Conservation (phyloP, 2,797 vertebrate genomes). For the Hafferia zeledoni region DNA sequence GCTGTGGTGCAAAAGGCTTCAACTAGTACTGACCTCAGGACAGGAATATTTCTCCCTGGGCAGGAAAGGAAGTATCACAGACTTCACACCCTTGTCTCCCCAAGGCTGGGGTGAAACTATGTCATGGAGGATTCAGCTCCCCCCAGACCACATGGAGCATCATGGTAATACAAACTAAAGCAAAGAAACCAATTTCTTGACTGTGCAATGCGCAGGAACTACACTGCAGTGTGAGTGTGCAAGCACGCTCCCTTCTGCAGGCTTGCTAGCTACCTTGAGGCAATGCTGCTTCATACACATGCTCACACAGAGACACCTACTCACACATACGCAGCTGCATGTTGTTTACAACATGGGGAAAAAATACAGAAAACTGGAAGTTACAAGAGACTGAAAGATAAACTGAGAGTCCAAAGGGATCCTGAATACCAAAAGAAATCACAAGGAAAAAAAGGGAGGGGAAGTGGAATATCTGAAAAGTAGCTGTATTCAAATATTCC, state of each 20-base stretch:
- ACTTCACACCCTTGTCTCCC: not conserved
- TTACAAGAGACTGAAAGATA: not conserved
- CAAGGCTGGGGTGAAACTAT: not conserved
- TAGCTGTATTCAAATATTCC: not conserved
- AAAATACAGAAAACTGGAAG: not conserved
- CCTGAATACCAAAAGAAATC: not conserved
- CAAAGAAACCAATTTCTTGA: not conserved
- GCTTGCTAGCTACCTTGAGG: not conserved
- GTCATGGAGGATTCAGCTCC: not conserved
- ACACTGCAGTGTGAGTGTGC: not conserved
- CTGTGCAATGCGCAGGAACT: not conserved
- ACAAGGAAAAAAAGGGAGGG: accelerated
- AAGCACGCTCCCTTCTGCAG: not conserved
- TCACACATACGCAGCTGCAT: not conserved
- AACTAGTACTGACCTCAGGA: not conserved
- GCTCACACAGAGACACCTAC: not conserved
- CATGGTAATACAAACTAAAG: not conserved
- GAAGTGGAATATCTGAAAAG: not conserved
- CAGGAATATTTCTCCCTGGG: not conserved
- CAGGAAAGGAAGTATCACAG: not conserved
- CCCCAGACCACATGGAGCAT: not conserved
- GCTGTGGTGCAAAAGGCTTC: not conserved
- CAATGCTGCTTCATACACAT: not conserved
- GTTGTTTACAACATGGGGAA: accelerated
- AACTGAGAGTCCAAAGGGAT: not conserved